Evolutionary conservation across 1,140 invertebrate species (phyloP).

Genomic region (Formica exsecta): DNA sequence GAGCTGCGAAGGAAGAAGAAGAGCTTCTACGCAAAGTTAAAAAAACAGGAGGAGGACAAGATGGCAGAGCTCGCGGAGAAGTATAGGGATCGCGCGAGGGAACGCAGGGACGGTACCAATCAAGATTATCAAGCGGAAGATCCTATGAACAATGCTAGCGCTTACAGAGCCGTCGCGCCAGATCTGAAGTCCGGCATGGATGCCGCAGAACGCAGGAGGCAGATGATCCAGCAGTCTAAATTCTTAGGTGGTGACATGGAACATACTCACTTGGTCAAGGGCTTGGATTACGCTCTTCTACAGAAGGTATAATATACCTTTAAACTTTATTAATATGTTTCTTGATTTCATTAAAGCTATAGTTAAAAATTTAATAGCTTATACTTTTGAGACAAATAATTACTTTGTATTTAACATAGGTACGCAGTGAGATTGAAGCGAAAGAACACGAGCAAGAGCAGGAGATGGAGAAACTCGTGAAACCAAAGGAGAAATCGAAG

Average conservation of each 20-base stretch:
- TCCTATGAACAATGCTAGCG: slow-evolving; percentile 94
- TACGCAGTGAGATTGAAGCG: slow-evolving; percentile 85
- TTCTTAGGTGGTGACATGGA: slow-evolving; percentile 99
- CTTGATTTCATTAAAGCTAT: background rate
- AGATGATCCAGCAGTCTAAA: slow-evolving; percentile 99
- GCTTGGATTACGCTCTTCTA: slow-evolving; percentile 99
- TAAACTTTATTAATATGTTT: background rate
- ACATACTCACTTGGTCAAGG: slow-evolving; percentile 99
- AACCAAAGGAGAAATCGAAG: slow-evolving; percentile 87
- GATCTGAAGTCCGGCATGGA: slow-evolving; percentile 97
- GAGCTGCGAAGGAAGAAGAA: slow-evolving; percentile 94
- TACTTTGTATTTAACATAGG: slow-evolving; percentile 69
- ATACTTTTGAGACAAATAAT: background rate
- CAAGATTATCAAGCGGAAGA: slow-evolving; percentile 94
- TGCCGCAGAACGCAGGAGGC: slow-evolving; percentile 97
- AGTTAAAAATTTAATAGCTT: too few relatives aligned
- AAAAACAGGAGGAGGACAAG: slow-evolving; percentile 98
- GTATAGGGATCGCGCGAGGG: slow-evolving; percentile 97
- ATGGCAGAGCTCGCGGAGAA: slow-evolving; percentile 98
- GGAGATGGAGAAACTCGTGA: slow-evolving; percentile 92
- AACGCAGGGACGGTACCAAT: slow-evolving; percentile 95
- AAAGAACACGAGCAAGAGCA: slow-evolving; percentile 92
- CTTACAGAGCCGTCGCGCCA: slow-evolving; percentile 97
- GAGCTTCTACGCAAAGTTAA: slow-evolving; percentile 97
- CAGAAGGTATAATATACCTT: slow-evolving; percentile 93